phyloP scores from a whole-genome alignment of 2,113 vertebrate genomes.

The Lepus americanus region DNA sequence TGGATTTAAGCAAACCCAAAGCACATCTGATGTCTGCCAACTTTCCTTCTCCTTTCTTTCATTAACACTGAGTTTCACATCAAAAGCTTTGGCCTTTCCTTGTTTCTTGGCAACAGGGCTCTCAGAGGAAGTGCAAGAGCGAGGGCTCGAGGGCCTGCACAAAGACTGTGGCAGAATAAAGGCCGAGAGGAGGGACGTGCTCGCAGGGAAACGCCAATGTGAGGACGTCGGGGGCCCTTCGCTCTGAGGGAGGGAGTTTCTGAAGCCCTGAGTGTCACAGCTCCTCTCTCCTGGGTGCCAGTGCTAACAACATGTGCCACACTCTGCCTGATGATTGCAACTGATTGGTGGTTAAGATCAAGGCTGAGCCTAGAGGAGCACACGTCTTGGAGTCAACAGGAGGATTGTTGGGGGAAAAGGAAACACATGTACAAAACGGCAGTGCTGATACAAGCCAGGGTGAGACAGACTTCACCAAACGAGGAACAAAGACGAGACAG shows the following conservation, averaged over 20 bases:
- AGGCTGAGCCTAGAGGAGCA: not conserved
- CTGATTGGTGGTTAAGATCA: not conserved
- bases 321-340: not conserved
- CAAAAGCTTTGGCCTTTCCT: slow-evolving; percentile 35
- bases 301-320: not conserved
- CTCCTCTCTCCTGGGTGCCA: not conserved
- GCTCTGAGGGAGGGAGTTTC: not conserved
- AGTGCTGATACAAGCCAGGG: not conserved
- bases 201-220: not conserved
- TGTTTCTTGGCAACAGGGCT: slow-evolving; percentile 70
- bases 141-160: not conserved
- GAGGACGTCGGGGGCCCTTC: not conserved
- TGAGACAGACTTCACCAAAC: not conserved
- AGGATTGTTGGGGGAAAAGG: not conserved
- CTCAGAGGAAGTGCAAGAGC: slow-evolving; percentile 50
- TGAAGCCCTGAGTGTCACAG: not conserved
- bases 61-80: not conserved
- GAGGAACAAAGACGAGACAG: not conserved
- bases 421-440: not conserved
- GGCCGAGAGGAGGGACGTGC: not conserved
- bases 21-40: slow-evolving; percentile 28
- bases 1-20: not conserved
- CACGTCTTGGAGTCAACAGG: not conserved
- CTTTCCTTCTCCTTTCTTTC: slow-evolving; percentile 12
- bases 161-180: slow-evolving; percentile 41